A percentile compares a stretch with the other conserved stretches of the same genome.
Conservation (phyloP, 2,888 invertebrate genomes). For the Melikaiella ostensackeni region DNA sequence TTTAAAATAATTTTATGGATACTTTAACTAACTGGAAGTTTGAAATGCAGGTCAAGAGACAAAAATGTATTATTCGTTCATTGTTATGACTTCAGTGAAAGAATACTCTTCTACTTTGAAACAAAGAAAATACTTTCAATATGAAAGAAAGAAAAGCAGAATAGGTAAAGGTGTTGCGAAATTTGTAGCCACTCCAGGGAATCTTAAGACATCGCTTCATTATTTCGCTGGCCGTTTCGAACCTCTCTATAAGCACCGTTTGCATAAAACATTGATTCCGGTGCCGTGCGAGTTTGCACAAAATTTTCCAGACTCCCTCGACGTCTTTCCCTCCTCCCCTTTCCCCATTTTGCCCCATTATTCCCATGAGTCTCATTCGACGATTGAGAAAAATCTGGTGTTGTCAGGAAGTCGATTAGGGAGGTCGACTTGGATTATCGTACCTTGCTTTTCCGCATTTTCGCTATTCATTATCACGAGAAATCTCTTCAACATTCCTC, state of each 20-base stretch:
- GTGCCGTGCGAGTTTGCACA: conserved; percentile 32
- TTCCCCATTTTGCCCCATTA: background rate
- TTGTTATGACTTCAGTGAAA: background rate
- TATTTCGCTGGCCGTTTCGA: conserved; percentile 17
- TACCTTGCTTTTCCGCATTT: background rate
- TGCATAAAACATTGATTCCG: conserved; percentile 24
- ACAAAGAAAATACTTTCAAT: background rate
- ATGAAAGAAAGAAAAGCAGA: background rate
- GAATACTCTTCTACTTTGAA: background rate
- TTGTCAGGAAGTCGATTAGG: conserved; percentile 31
- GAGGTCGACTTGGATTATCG: background rate
- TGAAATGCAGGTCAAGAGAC: too few species aligned
- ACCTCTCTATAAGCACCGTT: conserved; percentile 14
- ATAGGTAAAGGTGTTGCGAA: background rate
- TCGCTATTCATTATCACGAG: conserved; percentile 9
- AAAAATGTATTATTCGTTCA: background rate
- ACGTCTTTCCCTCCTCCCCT: background rate
- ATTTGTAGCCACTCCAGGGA: conserved; percentile 8
- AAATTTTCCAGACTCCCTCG: conserved; percentile 21
- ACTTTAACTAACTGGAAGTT: too few species aligned
- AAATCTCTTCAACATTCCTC: background rate
- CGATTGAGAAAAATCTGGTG: conserved; percentile 26
- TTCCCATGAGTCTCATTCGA: conserved; percentile 18
- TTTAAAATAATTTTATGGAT: too few species aligned
- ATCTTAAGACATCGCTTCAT: conserved; percentile 24